phyloP scores from a whole-genome alignment of 2,888 invertebrate species.

The Tenthredo livida region DNA sequence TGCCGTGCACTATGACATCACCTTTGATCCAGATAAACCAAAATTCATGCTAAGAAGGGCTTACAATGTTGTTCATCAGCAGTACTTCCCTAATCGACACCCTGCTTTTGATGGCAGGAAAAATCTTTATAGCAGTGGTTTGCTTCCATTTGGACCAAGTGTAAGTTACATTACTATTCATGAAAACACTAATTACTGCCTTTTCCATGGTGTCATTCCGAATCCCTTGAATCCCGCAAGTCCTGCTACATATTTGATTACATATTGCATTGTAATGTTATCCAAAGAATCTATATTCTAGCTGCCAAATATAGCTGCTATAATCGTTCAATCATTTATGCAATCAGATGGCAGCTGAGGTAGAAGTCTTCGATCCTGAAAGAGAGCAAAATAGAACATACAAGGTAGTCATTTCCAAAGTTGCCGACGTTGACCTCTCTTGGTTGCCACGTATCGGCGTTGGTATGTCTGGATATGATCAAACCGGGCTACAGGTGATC shows the following conservation, averaged over 20 bases:
- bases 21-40: constrained; percentile 84
- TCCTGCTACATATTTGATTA: not conserved
- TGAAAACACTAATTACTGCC: not conserved
- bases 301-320: not conserved
- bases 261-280: not conserved
- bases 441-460: constrained; percentile 79
- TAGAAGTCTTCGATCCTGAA: constrained; percentile 75
- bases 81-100: constrained; percentile 76
- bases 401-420: constrained; percentile 80
- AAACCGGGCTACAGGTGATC: constrained; percentile 87
- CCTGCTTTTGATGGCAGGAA: constrained; percentile 89
- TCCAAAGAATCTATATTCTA: constrained; percentile 17
- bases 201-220: not conserved
- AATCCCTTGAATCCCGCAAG: not conserved
- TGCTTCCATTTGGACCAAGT: constrained; percentile 77
- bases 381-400: constrained; percentile 72
- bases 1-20: constrained; percentile 91
- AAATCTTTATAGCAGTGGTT: constrained; percentile 82
- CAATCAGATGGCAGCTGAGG: constrained; percentile 60
- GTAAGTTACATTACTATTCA: constrained; percentile 60
- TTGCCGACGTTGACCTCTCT: constrained; percentile 80
- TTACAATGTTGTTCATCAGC: constrained; percentile 74
- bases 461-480: constrained; percentile 84
- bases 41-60: constrained; percentile 82
- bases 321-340: not conserved